Evolutionary conservation across 2,797 vertebrate genomes (phyloP).

Genomic region (Sebastes cheni): DNA sequence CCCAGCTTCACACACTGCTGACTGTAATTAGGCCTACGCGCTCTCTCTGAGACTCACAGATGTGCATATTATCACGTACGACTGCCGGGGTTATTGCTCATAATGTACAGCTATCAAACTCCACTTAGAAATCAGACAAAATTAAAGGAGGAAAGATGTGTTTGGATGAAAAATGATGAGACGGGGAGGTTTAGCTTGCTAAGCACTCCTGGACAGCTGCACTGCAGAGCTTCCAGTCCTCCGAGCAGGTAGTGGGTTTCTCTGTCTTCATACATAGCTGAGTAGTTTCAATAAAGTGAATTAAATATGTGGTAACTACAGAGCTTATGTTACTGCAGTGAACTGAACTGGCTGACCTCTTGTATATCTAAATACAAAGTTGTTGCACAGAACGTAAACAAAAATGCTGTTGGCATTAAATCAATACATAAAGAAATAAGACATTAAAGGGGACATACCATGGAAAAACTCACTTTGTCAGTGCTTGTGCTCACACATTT

Average conservation of each 20-base stretch:
- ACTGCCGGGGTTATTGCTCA: neutral
- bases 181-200: neutral
- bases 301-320: conserved; percentile 8
- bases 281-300: conserved; percentile 12
- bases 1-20: conserved; percentile 17
- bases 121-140: neutral
- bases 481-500: neutral
- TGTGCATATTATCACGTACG: conserved; percentile 8
- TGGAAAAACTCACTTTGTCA: no score
- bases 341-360: neutral
- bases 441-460: no score
- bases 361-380: neutral
- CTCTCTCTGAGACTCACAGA: conserved; percentile 25
- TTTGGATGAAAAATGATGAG: neutral
- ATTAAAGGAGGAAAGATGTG: neutral
- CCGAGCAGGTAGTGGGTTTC: neutral
- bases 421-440: neutral
- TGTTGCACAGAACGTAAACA: neutral
- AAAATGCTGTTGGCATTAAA: neutral
- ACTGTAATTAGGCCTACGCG: conserved; percentile 43
- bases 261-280: neutral
- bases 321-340: conserved; percentile 1
- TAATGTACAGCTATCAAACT: conserved; percentile 10
- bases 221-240: neutral
- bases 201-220: neutral